These are phyloP conservation scores for Aleadryas rufinucha DNA, from an alignment of 2,113 vertebrate species.

Conservation along the genomic window DNA sequence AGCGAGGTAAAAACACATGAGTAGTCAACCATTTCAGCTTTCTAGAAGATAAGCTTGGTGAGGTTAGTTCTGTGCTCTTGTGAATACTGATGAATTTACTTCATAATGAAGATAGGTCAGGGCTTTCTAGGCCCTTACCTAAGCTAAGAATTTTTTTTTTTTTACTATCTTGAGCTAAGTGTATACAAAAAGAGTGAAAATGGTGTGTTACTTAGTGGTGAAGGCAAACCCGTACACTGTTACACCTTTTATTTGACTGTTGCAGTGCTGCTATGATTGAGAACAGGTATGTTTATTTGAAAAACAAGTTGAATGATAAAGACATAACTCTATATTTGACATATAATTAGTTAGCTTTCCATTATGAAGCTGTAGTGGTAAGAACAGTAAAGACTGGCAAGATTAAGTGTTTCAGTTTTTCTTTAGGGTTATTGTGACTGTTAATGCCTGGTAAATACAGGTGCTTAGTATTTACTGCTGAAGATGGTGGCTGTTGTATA, in stretches of 20 bases:
- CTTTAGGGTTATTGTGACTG: neutral
- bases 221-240: neutral
- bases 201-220: neutral
- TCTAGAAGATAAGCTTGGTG: neutral
- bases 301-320: neutral
- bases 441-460: neutral
- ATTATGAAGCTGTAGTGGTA: neutral
- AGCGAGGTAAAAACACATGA: neutral
- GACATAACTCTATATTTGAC: neutral
- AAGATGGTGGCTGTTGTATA: neutral
- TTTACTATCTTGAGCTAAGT: neutral
- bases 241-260: neutral
- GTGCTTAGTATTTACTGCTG: neutral
- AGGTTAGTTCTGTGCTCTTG: neutral
- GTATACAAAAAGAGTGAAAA: neutral
- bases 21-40: neutral
- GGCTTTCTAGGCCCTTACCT: neutral
- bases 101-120: neutral
- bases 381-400: neutral
- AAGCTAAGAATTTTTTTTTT: neutral
- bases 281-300: neutral
- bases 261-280: neutral
- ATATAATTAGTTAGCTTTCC: neutral
- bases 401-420: neutral
- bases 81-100: neutral